A percentile compares a stretch with the other conserved stretches of the same genome.
These are phyloP conservation scores for Chaetophractus vellerosus DNA, from an alignment of 2,797 vertebrate species.

Conservation along the genomic window DNA sequence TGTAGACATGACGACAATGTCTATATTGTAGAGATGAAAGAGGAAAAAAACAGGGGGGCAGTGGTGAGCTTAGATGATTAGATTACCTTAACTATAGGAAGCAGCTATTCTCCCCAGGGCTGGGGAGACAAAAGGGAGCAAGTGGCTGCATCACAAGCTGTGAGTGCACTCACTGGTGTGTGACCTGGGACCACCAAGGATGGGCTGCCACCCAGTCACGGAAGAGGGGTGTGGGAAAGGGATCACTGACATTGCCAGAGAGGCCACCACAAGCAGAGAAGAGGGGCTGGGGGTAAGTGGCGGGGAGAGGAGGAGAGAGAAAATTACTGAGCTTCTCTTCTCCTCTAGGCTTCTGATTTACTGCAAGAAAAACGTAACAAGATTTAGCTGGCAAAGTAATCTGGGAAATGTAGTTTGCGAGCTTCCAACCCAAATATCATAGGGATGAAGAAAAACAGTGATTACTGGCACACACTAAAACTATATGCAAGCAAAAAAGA, in stretches of 20 bases:
- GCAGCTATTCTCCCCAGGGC: too few species aligned
- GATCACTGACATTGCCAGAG: neutral
- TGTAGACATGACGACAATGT: too few species aligned
- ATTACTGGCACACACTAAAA: rapidly evolving
- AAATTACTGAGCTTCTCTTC: rapidly evolving
- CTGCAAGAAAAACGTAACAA: neutral
- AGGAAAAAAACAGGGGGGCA: neutral
- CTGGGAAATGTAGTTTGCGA: neutral
- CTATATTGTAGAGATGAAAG: neutral
- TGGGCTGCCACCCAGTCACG: neutral
- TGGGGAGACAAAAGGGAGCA: neutral
- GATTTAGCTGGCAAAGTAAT: neutral
- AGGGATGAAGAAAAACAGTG: neutral
- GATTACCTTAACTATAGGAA: neutral
- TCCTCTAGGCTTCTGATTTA: too few species aligned
- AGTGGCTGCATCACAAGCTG: neutral
- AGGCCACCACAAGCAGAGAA: neutral
- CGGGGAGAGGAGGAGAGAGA: neutral
- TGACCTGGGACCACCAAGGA: too few species aligned
- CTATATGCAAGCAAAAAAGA: too few species aligned
- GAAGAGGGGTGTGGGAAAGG: too few species aligned
- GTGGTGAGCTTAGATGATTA: neutral
- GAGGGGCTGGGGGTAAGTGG: neutral
- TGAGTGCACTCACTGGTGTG: too few species aligned
- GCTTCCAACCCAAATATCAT: neutral